These are phyloP conservation scores for Diglossa brunneiventris DNA, from an alignment of 2,113 vertebrate genomes.

Conservation along the genomic window DNA sequence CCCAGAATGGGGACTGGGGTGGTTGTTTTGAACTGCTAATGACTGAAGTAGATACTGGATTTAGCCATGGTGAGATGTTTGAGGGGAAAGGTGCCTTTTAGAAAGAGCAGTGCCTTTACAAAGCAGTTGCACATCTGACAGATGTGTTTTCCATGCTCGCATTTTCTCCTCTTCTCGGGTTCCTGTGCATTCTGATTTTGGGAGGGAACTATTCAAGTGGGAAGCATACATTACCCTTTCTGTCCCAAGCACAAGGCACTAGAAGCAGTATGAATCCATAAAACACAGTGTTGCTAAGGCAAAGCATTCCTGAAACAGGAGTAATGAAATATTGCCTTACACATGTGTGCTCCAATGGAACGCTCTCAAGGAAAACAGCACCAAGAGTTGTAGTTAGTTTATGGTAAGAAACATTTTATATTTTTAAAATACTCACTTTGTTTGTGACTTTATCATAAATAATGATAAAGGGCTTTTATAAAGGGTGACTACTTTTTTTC, in stretches of 20 bases:
- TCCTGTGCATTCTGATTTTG: constrained; percentile 13
- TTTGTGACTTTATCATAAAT: background rate
- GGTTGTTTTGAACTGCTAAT: background rate
- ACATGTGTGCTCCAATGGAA: background rate
- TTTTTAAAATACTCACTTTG: background rate
- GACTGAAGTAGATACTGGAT: background rate
- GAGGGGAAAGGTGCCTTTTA: background rate
- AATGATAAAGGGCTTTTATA: background rate
- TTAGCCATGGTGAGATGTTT: background rate
- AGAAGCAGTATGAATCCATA: background rate
- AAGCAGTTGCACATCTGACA: background rate
- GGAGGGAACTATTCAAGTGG: constrained; percentile 9
- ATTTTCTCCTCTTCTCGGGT: constrained; percentile 13
- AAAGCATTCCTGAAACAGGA: background rate
- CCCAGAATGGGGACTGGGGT: background rate
- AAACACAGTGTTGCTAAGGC: background rate
- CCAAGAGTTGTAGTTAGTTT: background rate
- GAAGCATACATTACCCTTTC: background rate
- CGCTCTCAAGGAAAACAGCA: background rate
- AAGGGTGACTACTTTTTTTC: background rate
- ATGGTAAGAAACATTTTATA: constrained; percentile 9
- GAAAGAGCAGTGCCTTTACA: background rate
- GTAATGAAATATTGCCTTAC: background rate
- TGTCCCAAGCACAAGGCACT: background rate
- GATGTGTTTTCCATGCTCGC: constrained; percentile 22